Evolutionary conservation across 2,888 invertebrate species (phyloP).

Genomic region (Cryptocephalus primarius): DNA sequence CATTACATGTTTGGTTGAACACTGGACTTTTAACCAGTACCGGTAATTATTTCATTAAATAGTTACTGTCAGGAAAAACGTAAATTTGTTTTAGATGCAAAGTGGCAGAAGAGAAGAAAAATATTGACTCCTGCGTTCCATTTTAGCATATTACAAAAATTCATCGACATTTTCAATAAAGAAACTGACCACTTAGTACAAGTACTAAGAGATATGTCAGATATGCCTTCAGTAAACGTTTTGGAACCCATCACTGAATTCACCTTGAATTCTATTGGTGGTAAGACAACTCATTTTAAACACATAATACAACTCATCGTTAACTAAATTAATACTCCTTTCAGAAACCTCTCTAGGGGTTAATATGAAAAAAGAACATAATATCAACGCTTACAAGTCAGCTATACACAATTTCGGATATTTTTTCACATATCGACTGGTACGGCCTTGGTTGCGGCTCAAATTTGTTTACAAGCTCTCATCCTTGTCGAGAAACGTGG

Average conservation of each 20-base stretch:
- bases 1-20: slow-evolving; percentile 14
- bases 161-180: slow-evolving; percentile 14
- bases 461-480: not conserved
- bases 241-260: slow-evolving; percentile 6
- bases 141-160: slow-evolving; percentile 16
- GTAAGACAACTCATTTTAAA: slow-evolving; percentile 2
- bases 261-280: slow-evolving; percentile 6
- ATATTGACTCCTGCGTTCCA: slow-evolving; percentile 19
- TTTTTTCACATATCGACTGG: slow-evolving; percentile 1
- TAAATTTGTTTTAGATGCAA: slow-evolving; percentile 6
- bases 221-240: slow-evolving; percentile 4
- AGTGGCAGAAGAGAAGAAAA: slow-evolving; percentile 17
- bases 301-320: too few species aligned
- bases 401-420: slow-evolving; percentile 4
- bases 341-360: slow-evolving; percentile 8
- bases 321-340: not conserved
- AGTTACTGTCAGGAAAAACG: slow-evolving; percentile 15
- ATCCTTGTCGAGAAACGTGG: not conserved
- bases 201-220: slow-evolving; percentile 4
- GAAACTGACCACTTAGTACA: slow-evolving; percentile 13
- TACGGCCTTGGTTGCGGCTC: slow-evolving; percentile 3
- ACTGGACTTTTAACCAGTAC: slow-evolving; percentile 14
- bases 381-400: slow-evolving; percentile 2
- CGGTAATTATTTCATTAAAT: slow-evolving; percentile 6
- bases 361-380: not conserved